phyloP scores from a whole-genome alignment of 2,888 invertebrate species.

The Dastarcus helophoroides region DNA sequence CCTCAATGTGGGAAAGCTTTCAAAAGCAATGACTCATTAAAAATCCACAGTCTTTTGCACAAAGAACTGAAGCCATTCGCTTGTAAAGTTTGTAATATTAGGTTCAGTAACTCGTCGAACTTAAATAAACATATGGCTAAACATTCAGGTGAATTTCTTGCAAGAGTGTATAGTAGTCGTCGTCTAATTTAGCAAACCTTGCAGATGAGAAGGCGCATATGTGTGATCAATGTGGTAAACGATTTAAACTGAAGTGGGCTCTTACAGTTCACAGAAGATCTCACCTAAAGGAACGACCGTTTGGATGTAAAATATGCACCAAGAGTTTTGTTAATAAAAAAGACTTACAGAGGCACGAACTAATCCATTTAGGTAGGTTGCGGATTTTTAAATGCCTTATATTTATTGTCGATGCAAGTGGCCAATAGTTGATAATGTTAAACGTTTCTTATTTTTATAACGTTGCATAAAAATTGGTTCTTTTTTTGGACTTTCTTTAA shows the following conservation, averaged over 20 bases:
- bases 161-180: not conserved
- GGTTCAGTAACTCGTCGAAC: constrained; percentile 54
- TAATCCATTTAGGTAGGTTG: constrained; percentile 56
- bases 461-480: too few relatives aligned
- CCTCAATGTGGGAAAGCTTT: constrained; percentile 50
- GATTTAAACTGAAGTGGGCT: constrained; percentile 47
- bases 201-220: constrained; percentile 43
- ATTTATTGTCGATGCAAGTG: too few relatives aligned
- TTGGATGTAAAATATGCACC: constrained; percentile 53
- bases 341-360: constrained; percentile 57
- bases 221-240: constrained; percentile 49
- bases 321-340: constrained; percentile 56
- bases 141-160: constrained; percentile 38
- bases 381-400: constrained; percentile 1
- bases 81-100: constrained; percentile 47
- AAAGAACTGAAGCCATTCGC: constrained; percentile 49
- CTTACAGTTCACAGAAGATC: constrained; percentile 44
- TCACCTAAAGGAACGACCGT: constrained; percentile 43
- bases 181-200: constrained; percentile 18
- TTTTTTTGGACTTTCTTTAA: too few relatives aligned
- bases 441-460: too few relatives aligned
- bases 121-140: constrained; percentile 54
- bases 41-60: constrained; percentile 51
- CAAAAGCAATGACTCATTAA: constrained; percentile 45
- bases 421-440: too few relatives aligned